Percentiles rank a stretch among this genome's conserved stretches.
Evolutionary conservation across 2,888 invertebrate genomes (phyloP).

Genomic region (Rhyacophila evoluta): DNA sequence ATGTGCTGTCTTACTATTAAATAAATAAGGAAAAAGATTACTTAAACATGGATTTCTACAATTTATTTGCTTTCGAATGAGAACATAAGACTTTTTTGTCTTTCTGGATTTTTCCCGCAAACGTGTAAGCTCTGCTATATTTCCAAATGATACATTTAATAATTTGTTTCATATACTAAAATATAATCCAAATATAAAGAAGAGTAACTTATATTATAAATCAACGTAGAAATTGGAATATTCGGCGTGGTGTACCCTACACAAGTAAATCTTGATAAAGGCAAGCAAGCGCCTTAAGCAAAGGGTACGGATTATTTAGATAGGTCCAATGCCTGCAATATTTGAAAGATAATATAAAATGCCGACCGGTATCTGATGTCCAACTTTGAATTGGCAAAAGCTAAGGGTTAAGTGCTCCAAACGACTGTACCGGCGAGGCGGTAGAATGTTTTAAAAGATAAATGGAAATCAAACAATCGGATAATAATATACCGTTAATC

Average conservation of each 20-base stretch:
- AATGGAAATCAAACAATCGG: not conserved
- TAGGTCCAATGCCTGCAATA: slow-evolving; percentile 16
- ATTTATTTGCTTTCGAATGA: no score
- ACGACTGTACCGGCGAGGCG: not conserved
- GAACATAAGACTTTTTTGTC: no score
- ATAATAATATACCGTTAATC: not conserved
- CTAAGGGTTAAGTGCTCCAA: slow-evolving; percentile 1
- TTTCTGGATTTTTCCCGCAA: no score
- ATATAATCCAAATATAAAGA: slow-evolving; percentile 7
- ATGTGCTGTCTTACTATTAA: no score
- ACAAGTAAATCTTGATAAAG: slow-evolving; percentile 24
- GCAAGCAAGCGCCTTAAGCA: slow-evolving; percentile 19
- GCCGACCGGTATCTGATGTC: slow-evolving; percentile 22
- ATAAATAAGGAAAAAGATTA: no score
- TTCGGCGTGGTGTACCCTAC: not conserved
- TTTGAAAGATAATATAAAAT: slow-evolving; percentile 22
- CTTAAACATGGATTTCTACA: no score
- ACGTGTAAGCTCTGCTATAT: no score
- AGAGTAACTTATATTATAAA: slow-evolving; percentile 12
- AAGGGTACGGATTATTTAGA: slow-evolving; percentile 21
- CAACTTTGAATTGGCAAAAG: slow-evolving; percentile 2
- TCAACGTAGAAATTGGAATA: slow-evolving; percentile 18
- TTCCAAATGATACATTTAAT: no score
- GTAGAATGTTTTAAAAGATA: not conserved
- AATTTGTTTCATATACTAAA: not conserved